Percentiles rank a stretch among this genome's conserved stretches.
Evolutionary conservation across 2,113 vertebrate genomes (phyloP).

Genomic region (Tympanuchus pallidicinctus): DNA sequence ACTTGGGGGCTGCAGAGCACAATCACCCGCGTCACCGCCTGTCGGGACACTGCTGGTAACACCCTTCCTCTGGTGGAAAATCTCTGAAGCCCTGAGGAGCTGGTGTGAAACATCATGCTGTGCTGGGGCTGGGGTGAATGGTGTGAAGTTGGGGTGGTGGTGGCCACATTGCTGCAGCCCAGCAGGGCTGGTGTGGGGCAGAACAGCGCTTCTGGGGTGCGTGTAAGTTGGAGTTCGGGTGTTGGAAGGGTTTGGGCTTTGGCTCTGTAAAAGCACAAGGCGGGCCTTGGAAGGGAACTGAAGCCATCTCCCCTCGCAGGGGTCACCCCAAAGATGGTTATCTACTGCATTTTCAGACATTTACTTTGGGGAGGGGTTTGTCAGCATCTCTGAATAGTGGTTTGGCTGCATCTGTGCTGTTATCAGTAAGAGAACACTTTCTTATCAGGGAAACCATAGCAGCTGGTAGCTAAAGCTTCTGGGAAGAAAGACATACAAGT

Average conservation of each 20-base stretch:
- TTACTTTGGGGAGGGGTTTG: background rate
- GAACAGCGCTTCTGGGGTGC: background rate
- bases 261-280: background rate
- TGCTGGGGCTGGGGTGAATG: background rate
- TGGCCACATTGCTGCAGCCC: background rate
- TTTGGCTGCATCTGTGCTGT: fast-evolving
- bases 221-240: background rate
- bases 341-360: background rate
- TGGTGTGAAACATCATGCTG: background rate
- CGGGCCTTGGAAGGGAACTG: background rate
- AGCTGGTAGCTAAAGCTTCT: constrained; percentile 10
- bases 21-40: constrained; percentile 9
- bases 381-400: background rate
- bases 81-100: constrained; percentile 20
- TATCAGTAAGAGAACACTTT: constrained; percentile 37
- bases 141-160: background rate
- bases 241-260: background rate
- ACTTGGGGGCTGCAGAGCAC: constrained; percentile 29
- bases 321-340: background rate
- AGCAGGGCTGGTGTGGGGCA: background rate
- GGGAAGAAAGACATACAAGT: background rate
- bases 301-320: background rate
- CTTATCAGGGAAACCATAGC: constrained; percentile 42
- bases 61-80: constrained; percentile 71
- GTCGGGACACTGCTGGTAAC: constrained; percentile 56